Evolutionary conservation across 1,140 invertebrate species (phyloP), one percentile per base, ranked within the genome.

Genomic region (Dryas iulia): DNA sequence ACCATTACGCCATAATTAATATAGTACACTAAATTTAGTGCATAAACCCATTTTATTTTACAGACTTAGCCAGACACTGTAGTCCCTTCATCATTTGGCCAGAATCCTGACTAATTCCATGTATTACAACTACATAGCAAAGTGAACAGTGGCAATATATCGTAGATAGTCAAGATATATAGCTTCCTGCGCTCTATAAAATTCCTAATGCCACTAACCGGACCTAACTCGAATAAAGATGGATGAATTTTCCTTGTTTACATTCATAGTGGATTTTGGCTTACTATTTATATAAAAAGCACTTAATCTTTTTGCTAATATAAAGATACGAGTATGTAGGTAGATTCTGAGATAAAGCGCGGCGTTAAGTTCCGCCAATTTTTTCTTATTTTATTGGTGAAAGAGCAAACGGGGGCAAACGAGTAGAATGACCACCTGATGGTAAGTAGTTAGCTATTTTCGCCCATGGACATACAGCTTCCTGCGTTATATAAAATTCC

Each of bases 401-500:
- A n/a, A n/a, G n/a, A n/a, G n/a, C n/a, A n/a, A n/a, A n/a, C n/a
- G n/a, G n/a, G n/a, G n/a, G n/a, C n/a, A n/a, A n/a, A n/a, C n/a
- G n/a, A n/a, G n/a, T n/a, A n/a, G n/a, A n/a, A n/a, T n/a, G n/a
- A n/a, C n/a, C n/a, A n/a, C n/a, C n/a, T n/a, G n/a, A n/a, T n/a
- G n/a, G n/a, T n/a, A n/a, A n/a, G n/a, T n/a, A n/a, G n/a, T n/a
- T n/a, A n/a, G n/a, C n/a, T n/a, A n/a, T n/a, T n/a, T n/a, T n/a
- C n/a, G n/a, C n/a, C n/a, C n/a, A n/a, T n/a, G n/a, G 60, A 53
- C 6, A 54, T 62, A 62, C 18, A 52, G 60, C 47, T 62, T 31
- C 60, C 39, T 52, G 60, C 35, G 47, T 39, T 62, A n/a, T 62
- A 62, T 62, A 62, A 62, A 62, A 53, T 62, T 47, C n/a, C 59